Percentiles rank a stretch among this genome's conserved stretches.
These are phyloP conservation scores for Nasonia longicornis DNA, from an alignment of 1,140 invertebrate species.

Conservation along the genomic window DNA sequence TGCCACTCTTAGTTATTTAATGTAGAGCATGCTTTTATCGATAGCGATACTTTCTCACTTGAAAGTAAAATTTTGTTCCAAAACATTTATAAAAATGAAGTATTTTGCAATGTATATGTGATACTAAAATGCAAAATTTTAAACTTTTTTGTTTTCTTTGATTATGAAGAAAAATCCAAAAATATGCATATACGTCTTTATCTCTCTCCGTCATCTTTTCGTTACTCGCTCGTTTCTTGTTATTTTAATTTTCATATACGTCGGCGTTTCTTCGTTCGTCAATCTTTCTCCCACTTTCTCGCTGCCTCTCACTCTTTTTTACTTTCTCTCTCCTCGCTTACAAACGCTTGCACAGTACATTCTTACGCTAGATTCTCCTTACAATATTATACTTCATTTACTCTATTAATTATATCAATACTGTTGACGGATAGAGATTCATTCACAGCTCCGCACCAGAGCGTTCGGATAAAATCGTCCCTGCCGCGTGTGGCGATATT, in stretches of 20 bases:
- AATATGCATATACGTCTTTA: constrained; percentile 12
- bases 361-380: constrained; percentile 66
- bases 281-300: constrained; percentile 27
- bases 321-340: constrained; percentile 50
- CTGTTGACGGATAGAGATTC: constrained; percentile 71
- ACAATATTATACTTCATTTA: constrained; percentile 69
- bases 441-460: constrained; percentile 66
- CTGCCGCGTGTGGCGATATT: constrained; percentile 59
- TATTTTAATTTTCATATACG: constrained; percentile 40
- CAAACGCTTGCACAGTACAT: constrained; percentile 64
- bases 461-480: constrained; percentile 58
- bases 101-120: too few species aligned
- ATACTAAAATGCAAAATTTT: too few species aligned
- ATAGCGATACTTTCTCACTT: neutral
- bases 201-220: constrained; percentile 32
- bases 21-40: neutral
- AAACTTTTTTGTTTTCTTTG: neutral
- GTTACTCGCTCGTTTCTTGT: constrained; percentile 12
- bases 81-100: too few species aligned
- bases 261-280: constrained; percentile 35
- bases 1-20: neutral
- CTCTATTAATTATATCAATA: constrained; percentile 70
- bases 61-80: neutral
- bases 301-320: constrained; percentile 33
- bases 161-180: constrained; percentile 16